phyloP scores from a whole-genome alignment of 2,888 invertebrate species.

The Serrognathus titanus region DNA sequence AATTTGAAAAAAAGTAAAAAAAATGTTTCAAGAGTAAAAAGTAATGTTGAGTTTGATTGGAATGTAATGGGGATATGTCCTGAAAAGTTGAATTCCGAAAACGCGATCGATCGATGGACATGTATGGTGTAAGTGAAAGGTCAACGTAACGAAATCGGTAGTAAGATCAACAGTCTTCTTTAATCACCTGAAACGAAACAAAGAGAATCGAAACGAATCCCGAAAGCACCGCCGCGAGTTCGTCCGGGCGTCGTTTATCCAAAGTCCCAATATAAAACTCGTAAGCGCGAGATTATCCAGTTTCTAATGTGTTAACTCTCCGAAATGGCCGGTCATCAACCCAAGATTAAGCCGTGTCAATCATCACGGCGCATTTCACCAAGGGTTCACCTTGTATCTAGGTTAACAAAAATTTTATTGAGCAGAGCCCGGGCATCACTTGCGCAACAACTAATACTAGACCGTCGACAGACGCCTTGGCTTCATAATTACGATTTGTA shows the following conservation, averaged over 20 bases:
- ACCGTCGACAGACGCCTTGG: slow-evolving; percentile 20
- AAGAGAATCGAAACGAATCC: slow-evolving; percentile 18
- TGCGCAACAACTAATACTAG: slow-evolving; percentile 5
- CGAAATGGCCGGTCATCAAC: slow-evolving; percentile 34
- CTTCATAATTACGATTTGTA: slow-evolving; percentile 19
- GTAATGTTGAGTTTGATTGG: no score
- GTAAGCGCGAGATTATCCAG: slow-evolving; percentile 23
- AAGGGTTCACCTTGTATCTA: slow-evolving; percentile 32
- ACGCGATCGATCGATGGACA: background rate
- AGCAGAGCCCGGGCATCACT: slow-evolving; percentile 11
- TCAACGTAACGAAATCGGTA: slow-evolving; percentile 20
- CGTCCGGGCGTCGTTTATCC: slow-evolving; percentile 3
- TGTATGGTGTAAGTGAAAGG: slow-evolving; percentile 8
- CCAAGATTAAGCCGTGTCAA: slow-evolving; percentile 29
- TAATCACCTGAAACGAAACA: slow-evolving; percentile 16
- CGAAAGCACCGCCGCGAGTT: slow-evolving; percentile 2
- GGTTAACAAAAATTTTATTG: slow-evolving; percentile 33
- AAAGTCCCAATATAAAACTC: slow-evolving; percentile 24
- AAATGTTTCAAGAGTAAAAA: no score
- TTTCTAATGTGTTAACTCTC: slow-evolving; percentile 24
- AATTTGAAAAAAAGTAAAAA: no score
- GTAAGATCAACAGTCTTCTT: slow-evolving; percentile 22
- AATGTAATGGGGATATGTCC: no score
- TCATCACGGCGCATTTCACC: slow-evolving; percentile 23
- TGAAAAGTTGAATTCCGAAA: background rate